Evolutionary conservation across 2,888 invertebrate species (phyloP), one percentile per base, ranked within the genome.

Genomic region (Lepidochrysops patricia): DNA sequence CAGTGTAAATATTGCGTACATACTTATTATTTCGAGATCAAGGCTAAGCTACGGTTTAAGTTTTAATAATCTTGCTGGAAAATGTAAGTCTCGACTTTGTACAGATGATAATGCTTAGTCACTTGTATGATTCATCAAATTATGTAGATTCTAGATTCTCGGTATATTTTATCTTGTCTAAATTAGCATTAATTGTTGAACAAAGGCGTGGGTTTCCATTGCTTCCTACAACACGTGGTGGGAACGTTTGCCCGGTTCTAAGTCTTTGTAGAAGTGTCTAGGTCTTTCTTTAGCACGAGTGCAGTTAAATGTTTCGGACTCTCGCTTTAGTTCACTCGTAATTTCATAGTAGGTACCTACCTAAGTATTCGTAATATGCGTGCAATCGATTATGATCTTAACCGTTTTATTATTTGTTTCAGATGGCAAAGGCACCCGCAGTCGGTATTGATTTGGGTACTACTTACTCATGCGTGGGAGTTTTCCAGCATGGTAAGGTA

Each of bases 391-490:
- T 27, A 26, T n/a, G 27, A 23, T 26, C n/a, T 25, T 26, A 61
- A 58, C 62, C 29, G 29, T 29, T 56, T 54, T 12, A 13, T 50
- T 57, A 29, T 37, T 62, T 75, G 73, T 80, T 78, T 2, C 75
- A 91, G 91, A 91, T 91, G 90, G 90, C 87, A 58, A 94, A 94
- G 88, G 93, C 95, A 92, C 96, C 95, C 77, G 96, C 96, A 81
- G 94, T 97, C 79, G 98, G 98, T 92, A 98, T 98, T 89, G 98
- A 98, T 91, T 92, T 98, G 87, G 98, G 98, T 70, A 98, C 97
- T 70, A 98, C 97, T 67, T 98, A 97, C 88, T 97, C 97, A 60
- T 97, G 96, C 77, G 97, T 97, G 69, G 97, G 96, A 72, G 97
- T 97, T 67, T 97, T 96, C 92, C 95, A 96, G 89, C 95, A 96